Evolutionary conservation across 1,140 invertebrate species (phyloP), one percentile per base, ranked within the genome.

Genomic region (Ptiloglossa arizonensis): DNA sequence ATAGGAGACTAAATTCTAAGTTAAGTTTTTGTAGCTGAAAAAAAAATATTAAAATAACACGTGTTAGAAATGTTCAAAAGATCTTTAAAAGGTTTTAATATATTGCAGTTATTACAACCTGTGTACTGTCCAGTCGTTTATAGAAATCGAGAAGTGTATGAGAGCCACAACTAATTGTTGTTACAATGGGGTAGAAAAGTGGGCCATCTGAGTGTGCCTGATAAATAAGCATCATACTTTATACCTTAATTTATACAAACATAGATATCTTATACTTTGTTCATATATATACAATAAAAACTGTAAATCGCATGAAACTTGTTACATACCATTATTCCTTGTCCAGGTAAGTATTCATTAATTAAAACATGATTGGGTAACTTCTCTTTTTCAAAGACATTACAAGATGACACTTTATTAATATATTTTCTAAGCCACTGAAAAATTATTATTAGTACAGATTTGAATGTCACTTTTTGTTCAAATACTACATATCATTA

Each of bases 151-250:
- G 93, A 17, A 99, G 87, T 38, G 96, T 97, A 89, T 98, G 96
- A 1, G 97, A 98, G 0, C 98, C 98, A 86, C 98, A 95, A 81
- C 95, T 98, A 56, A 99, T 97, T 1, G 98, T 99, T 15, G 97
- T 96, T 57, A 99, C 97, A 29, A 96, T 96, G 19, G 98, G 98
- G 93, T 96, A 96, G 92, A 99, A 99, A 13, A 99, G 91, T 3
- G 97, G 96, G 1, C 98, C 98, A 94, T 99, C 98, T 54, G 96
- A 95, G 94, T 99, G 98, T 5, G 98, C 96, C 95, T 96, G 79
- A 59, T 59, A 82, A 78, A 80, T 76, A 79, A 64, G 29, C 24
- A 74, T 50, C 5, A 73, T 46, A 35, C 27, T 32, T 44, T 24
- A 44, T 24, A 19, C 24, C 24, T 48, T 24, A 35, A 15, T 11